Percentiles rank a stretch among this genome's conserved stretches.
These are phyloP conservation scores for Rhabdomys dilectus DNA, from an alignment of 2,113 vertebrate species.

Conservation along the genomic window DNA sequence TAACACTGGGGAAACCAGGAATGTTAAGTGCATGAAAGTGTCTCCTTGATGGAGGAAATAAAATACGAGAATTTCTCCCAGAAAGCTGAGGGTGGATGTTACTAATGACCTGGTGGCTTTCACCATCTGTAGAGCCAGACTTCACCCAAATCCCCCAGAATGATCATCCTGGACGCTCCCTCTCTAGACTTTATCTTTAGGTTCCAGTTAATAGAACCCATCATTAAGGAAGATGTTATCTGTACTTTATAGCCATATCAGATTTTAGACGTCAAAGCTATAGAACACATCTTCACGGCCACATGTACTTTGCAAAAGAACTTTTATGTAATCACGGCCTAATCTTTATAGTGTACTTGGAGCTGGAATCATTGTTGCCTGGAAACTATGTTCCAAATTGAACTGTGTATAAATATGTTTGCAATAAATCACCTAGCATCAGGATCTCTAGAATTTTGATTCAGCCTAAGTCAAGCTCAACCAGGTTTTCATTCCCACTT, in stretches of 20 bases:
- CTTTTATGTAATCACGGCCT: not conserved
- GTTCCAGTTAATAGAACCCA: not conserved
- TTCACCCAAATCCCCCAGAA: not conserved
- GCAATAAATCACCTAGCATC: not conserved
- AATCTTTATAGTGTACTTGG: not conserved
- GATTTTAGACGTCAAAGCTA: not conserved
- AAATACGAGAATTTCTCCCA: not conserved
- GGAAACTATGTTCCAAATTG: not conserved
- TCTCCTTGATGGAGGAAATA: not conserved
- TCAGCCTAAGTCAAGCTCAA: not conserved
- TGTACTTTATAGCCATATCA: not conserved
- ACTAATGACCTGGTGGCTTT: not conserved
- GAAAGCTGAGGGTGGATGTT: not conserved
- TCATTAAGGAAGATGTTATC: not conserved
- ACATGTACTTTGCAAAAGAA: not conserved
- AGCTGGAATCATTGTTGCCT: not conserved
- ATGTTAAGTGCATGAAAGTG: not conserved
- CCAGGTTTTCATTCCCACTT: not conserved
- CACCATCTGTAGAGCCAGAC: not conserved
- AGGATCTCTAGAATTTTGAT: not conserved
- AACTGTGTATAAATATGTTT: not conserved
- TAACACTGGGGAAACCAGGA: not conserved
- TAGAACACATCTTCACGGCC: not conserved
- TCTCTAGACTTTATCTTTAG: not conserved
- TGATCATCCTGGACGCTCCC: not conserved